phyloP scores from a whole-genome alignment of 23 tunicate genomes.

The Ciona savignyi region DNA sequence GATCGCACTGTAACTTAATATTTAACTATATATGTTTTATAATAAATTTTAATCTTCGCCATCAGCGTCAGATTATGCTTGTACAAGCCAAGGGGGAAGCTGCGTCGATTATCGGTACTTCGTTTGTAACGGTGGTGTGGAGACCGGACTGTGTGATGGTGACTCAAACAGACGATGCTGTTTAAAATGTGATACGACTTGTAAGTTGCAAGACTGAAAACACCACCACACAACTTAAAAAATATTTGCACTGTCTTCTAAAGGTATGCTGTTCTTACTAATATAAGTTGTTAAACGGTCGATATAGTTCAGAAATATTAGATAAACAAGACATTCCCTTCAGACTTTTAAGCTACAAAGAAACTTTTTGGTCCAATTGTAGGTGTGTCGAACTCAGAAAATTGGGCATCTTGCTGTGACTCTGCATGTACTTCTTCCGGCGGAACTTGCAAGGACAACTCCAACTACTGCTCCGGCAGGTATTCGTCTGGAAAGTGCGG shows the following conservation, averaged over 20 bases:
- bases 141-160: slow-evolving; percentile 68
- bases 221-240: too few species aligned
- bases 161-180: slow-evolving; percentile 75
- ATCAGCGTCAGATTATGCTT: slow-evolving; percentile 19
- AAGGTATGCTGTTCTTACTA: too few species aligned
- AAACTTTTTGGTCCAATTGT: not conserved
- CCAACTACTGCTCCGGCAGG: slow-evolving; percentile 59
- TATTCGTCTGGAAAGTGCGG: slow-evolving; percentile 61
- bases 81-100: slow-evolving; percentile 60
- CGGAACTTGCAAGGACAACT: slow-evolving; percentile 75
- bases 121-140: slow-evolving; percentile 73
- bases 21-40: not conserved
- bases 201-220: slow-evolving; percentile 28
- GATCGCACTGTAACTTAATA: not conserved
- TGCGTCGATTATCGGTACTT: slow-evolving; percentile 84
- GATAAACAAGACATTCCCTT: slow-evolving; percentile 10
- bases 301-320: too few species aligned
- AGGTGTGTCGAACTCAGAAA: slow-evolving; percentile 17
- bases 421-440: slow-evolving; percentile 33
- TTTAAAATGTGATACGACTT: slow-evolving; percentile 27
- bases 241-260: too few species aligned
- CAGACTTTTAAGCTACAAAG: not conserved
- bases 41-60: not conserved
- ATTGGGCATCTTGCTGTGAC: slow-evolving; percentile 33
- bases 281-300: too few species aligned